phyloP scores from a whole-genome alignment of 1,140 invertebrate species.

The Hyposmocoma kahamanoa region DNA sequence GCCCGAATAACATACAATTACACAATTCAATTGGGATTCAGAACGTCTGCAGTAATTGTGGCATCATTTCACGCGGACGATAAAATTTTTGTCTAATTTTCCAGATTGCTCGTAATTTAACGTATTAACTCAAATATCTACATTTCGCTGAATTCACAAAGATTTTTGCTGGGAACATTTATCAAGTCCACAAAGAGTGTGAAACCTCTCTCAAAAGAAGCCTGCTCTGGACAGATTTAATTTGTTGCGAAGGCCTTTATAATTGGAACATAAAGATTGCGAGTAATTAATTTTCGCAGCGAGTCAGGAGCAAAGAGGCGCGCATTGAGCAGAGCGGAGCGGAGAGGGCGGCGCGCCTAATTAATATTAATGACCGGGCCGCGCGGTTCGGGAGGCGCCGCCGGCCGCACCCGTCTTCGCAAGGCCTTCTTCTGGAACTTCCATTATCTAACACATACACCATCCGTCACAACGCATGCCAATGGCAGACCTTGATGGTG shows the following conservation, averaged over 20 bases:
- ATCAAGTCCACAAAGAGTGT: constrained; percentile 71
- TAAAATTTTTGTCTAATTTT: neutral
- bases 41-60: constrained; percentile 39
- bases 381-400: constrained; percentile 40
- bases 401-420: constrained; percentile 12
- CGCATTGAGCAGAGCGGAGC: constrained; percentile 42
- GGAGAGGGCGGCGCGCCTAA: constrained; percentile 55
- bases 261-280: constrained; percentile 74
- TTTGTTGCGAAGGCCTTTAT: constrained; percentile 73
- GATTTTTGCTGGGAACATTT: constrained; percentile 65
- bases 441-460: neutral
- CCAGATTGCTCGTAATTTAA: constrained; percentile 41
- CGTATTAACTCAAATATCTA: constrained; percentile 66
- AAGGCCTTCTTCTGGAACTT: constrained; percentile 19
- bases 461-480: too few relatives aligned
- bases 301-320: constrained; percentile 68
- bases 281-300: constrained; percentile 73
- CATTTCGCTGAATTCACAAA: constrained; percentile 56
- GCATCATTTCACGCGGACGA: constrained; percentile 25
- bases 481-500: too few relatives aligned
- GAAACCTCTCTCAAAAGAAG: constrained; percentile 68
- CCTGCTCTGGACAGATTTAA: constrained; percentile 72
- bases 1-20: constrained; percentile 62
- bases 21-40: constrained; percentile 39
- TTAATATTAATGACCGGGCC: constrained; percentile 69